Percentiles rank a stretch among this genome's conserved stretches.
phyloP scores from a whole-genome alignment of 53 echinoderm and acorn worm genomes.

The Arbacia lixula region DNA sequence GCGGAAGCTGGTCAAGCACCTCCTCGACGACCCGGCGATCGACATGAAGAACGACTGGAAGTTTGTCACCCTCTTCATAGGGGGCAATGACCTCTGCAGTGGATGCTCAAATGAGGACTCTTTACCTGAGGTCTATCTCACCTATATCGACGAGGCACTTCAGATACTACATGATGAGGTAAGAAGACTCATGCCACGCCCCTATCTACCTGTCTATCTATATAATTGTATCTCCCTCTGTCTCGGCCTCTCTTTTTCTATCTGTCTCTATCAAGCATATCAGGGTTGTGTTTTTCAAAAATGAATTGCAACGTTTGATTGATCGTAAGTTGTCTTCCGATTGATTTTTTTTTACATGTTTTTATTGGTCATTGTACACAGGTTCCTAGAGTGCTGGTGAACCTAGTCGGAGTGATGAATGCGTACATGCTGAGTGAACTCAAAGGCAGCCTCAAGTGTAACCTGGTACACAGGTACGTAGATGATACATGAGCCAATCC shows the following conservation, averaged over 20 bases:
- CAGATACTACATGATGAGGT: conserved; percentile 68
- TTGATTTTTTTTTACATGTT: no score
- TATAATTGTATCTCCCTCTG: no score
- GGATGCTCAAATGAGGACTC: conserved; percentile 54
- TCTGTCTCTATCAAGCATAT: no score
- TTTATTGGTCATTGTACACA: no score
- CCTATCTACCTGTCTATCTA: no score
- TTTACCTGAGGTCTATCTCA: conserved; percentile 51
- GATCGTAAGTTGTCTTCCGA: no score
- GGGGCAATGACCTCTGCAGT: conserved; percentile 75
- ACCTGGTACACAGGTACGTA: conserved; percentile 60
- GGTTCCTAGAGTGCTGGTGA: conserved; percentile 73
- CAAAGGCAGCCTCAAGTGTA: conserved; percentile 47
- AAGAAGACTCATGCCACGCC: no score
- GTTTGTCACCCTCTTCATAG: conserved; percentile 74
- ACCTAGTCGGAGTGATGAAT: conserved; percentile 64
- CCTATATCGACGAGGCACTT: conserved; percentile 54
- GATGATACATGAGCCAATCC: no score
- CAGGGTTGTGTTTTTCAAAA: no score
- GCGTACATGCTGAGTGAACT: conserved; percentile 42
- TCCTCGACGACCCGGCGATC: conserved; percentile 50
- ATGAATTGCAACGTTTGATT: no score
- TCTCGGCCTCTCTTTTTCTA: no score
- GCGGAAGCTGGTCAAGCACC: conserved; percentile 51
- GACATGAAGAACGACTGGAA: conserved; percentile 80